A percentile compares a stretch with the other conserved stretches of the same genome.
phyloP scores from a whole-genome alignment of 2,888 invertebrate genomes.

The Phania funesta region DNA sequence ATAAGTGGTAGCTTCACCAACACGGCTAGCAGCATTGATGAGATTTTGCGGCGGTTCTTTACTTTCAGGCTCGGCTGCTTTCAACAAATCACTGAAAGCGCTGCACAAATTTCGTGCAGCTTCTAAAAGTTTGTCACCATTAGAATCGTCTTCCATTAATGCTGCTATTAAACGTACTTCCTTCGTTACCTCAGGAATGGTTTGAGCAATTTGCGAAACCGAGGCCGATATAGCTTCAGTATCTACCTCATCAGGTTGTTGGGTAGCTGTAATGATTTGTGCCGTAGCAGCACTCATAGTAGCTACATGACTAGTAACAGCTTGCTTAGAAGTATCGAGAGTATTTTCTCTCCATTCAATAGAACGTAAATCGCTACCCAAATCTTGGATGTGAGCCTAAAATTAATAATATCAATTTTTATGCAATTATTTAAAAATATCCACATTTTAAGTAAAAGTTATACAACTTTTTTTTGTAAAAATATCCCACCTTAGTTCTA shows the following conservation, averaged over 20 bases:
- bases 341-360: conserved; percentile 97
- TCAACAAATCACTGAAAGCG: conserved; percentile 96
- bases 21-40: conserved; percentile 95
- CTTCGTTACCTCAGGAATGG: conserved; percentile 96
- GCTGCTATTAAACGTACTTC: conserved; percentile 92
- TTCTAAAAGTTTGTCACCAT: conserved; percentile 92
- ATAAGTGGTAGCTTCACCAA: conserved; percentile 97
- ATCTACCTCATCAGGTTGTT: conserved; percentile 94
- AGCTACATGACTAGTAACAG: conserved; percentile 97
- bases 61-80: conserved; percentile 96
- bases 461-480: background rate
- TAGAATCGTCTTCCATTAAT: conserved; percentile 92
- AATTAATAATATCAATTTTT: background rate
- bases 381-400: conserved; percentile 84
- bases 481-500: conserved; percentile 79
- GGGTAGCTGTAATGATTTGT: conserved; percentile 95
- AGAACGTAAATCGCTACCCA: conserved; percentile 92
- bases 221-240: conserved; percentile 98
- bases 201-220: conserved; percentile 97
- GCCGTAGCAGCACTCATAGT: conserved; percentile 99
- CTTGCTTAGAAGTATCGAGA: conserved; percentile 96
- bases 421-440: too few species aligned
- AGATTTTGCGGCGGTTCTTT: conserved; percentile 96
- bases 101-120: conserved; percentile 95
- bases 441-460: too few species aligned